These are phyloP conservation scores for Drosophila buzzatii DNA, from an alignment of 2,888 invertebrate species.

Conservation along the genomic window DNA sequence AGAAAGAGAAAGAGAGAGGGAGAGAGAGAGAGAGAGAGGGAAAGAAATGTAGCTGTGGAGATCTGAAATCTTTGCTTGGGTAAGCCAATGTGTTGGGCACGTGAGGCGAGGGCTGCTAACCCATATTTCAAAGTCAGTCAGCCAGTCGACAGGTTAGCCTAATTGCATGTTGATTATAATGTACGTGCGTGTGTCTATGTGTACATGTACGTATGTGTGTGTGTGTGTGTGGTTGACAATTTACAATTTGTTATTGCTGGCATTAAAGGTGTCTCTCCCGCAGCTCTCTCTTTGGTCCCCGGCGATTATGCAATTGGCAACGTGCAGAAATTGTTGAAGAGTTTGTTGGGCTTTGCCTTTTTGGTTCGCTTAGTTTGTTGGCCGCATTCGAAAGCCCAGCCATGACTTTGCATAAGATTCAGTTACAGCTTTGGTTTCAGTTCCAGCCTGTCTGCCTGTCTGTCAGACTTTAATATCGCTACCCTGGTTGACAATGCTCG, in stretches of 20 bases:
- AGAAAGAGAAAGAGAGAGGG: conserved; percentile 8
- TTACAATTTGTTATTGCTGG: conserved; percentile 73
- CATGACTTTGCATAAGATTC: conserved; percentile 80
- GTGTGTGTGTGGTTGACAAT: conserved; percentile 66
- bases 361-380: conserved; percentile 51
- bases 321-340: conserved; percentile 74
- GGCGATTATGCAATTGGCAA: conserved; percentile 73
- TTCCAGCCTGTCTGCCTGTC: conserved; percentile 2
- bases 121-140: conserved; percentile 80
- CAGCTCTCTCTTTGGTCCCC: conserved; percentile 12
- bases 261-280: conserved; percentile 64
- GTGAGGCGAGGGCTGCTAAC: conserved; percentile 58
- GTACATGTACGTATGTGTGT: conserved; percentile 16
- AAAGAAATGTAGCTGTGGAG: conserved; percentile 13
- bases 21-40: background rate
- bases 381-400: conserved; percentile 62
- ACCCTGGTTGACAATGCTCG: conserved; percentile 55
- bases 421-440: conserved; percentile 44
- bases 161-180: conserved; percentile 75
- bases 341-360: conserved; percentile 50
- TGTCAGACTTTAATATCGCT: conserved; percentile 37
- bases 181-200: conserved; percentile 6
- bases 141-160: conserved; percentile 70
- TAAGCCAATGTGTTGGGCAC: conserved; percentile 27
- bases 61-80: conserved; percentile 28